phyloP scores from a whole-genome alignment of 1,140 invertebrate species.

The Mamestra configurata region DNA sequence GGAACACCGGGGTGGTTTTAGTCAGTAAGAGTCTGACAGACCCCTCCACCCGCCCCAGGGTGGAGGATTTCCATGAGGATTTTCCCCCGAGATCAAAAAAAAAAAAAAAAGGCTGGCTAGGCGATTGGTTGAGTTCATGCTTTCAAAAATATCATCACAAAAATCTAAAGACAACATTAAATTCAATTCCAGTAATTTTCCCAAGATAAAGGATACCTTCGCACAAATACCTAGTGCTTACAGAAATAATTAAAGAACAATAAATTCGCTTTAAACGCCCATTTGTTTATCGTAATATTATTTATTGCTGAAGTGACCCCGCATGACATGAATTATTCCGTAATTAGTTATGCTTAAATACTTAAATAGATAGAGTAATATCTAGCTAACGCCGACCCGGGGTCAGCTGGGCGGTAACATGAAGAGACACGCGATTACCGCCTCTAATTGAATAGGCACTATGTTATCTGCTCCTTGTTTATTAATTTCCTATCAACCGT shows the following conservation, averaged over 20 bases:
- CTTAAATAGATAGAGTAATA: conserved; percentile 49
- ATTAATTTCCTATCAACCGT: conserved; percentile 74
- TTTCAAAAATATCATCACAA: background rate
- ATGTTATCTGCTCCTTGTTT: conserved; percentile 75
- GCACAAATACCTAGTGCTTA: conserved; percentile 12
- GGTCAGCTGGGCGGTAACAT: conserved; percentile 65
- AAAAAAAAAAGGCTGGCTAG: no score
- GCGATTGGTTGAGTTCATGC: no score
- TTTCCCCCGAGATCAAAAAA: no score
- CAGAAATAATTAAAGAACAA: conserved; percentile 44
- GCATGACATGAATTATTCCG: conserved; percentile 64
- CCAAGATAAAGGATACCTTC: conserved; percentile 3
- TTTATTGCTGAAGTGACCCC: conserved; percentile 55
- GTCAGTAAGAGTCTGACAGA: no score
- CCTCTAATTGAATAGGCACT: conserved; percentile 74
- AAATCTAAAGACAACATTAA: background rate
- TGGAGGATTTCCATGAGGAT: no score
- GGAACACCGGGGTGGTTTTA: no score
- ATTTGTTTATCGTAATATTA: conserved; percentile 45
- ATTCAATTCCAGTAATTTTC: conserved; percentile 6
- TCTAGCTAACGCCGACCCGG: conserved; percentile 59
- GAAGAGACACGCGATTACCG: conserved; percentile 66
- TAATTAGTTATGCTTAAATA: conserved; percentile 71
- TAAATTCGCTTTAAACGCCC: conserved; percentile 40
- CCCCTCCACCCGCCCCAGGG: no score